Evolutionary conservation across 2,888 invertebrate genomes (phyloP).

Genomic region (Molanna angustata): DNA sequence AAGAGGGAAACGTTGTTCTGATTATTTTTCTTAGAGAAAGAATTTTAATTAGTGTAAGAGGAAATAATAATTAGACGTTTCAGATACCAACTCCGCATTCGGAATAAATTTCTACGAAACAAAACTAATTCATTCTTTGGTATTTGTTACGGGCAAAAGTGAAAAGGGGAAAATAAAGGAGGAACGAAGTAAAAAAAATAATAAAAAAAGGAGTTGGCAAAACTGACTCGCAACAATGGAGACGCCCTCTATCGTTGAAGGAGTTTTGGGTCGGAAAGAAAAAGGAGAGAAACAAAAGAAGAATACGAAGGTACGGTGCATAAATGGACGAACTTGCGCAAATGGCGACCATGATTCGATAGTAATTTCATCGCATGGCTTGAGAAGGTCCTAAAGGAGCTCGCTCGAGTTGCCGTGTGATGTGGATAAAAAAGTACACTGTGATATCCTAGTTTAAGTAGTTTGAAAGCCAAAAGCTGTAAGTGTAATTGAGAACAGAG

Average conservation of each 20-base stretch:
- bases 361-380: too few relatives aligned
- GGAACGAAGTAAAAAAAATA: neutral
- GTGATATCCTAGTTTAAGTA: too few relatives aligned
- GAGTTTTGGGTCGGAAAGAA: too few relatives aligned
- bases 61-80: neutral
- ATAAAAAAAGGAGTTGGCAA: constrained; percentile 4
- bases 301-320: neutral
- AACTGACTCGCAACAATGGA: constrained; percentile 14
- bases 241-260: neutral
- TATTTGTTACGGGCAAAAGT: neutral
- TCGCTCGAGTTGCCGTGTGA: too few relatives aligned
- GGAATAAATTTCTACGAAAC: constrained; percentile 3
- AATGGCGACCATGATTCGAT: neutral
- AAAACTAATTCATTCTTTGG: constrained; percentile 2
- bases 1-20: too few relatives aligned
- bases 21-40: neutral
- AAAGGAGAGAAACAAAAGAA: neutral
- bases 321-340: neutral
- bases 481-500: too few relatives aligned
- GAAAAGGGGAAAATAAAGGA: constrained; percentile 1
- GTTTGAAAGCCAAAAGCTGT: too few relatives aligned
- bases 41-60: constrained; percentile 10
- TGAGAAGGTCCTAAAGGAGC: too few relatives aligned
- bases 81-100: neutral
- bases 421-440: too few relatives aligned